phyloP scores from a whole-genome alignment of 2,113 vertebrate genomes.

The Panthera leo region DNA sequence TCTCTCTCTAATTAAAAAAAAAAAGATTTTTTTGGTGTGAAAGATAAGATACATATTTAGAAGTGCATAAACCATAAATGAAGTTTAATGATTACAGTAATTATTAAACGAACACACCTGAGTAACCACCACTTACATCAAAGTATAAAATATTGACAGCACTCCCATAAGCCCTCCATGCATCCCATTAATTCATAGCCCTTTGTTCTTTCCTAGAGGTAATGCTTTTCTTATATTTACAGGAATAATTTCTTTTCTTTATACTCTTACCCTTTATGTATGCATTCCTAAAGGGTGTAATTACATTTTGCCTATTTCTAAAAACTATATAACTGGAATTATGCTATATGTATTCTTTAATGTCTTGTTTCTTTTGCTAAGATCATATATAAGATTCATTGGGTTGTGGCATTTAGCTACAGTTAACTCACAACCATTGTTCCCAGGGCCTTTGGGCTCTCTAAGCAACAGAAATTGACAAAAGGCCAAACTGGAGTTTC shows the following conservation, averaged over 20 bases:
- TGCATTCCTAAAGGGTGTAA: neutral
- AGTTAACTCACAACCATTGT: neutral
- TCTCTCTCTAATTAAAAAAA: neutral
- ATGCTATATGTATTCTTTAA: neutral
- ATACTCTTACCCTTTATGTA: neutral
- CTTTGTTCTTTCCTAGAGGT: neutral
- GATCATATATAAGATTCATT: neutral
- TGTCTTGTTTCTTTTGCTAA: constrained; percentile 22
- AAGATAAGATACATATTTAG: constrained; percentile 7
- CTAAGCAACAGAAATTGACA: neutral
- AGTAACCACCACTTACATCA: neutral
- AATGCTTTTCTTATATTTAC: neutral
- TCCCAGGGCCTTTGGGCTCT: neutral
- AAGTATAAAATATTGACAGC: neutral
- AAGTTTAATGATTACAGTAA: neutral
- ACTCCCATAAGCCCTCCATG: neutral
- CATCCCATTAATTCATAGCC: neutral
- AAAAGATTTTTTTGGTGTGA: neutral
- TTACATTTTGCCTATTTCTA: neutral
- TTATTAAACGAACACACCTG: constrained; percentile 16
- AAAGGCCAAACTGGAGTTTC: neutral
- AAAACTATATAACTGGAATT: neutral
- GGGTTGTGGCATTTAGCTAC: neutral
- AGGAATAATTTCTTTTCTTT: neutral
- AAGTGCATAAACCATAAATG: neutral